Evolutionary conservation across 2,797 vertebrate genomes (phyloP).

Genomic region (Hemitrygon akajei): DNA sequence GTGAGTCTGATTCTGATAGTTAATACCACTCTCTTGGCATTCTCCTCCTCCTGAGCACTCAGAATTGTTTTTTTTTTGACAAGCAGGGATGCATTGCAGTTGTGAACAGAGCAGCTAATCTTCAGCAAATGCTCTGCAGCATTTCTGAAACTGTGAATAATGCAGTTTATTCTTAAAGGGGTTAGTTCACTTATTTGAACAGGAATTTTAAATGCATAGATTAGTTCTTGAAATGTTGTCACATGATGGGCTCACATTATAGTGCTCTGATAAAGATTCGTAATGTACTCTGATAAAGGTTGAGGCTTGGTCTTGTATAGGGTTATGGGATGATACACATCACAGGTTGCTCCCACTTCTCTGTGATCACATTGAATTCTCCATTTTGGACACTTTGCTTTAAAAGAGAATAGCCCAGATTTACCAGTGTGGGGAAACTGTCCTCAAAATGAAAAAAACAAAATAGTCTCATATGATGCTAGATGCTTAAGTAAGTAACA

Average conservation of each 20-base stretch:
- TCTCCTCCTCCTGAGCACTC: neutral
- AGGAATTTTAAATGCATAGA: neutral
- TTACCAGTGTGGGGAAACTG: neutral
- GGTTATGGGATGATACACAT: neutral
- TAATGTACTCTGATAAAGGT: neutral
- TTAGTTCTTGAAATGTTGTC: neutral
- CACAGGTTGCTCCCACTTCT: neutral
- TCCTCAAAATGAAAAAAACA: neutral
- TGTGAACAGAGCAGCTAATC: neutral
- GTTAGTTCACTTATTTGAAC: neutral
- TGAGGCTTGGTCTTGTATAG: neutral
- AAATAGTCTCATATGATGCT: neutral
- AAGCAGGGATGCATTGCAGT: neutral
- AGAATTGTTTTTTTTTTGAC: neutral
- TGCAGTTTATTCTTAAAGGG: neutral
- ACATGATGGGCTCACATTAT: neutral
- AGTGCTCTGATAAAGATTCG: neutral
- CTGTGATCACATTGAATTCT: neutral
- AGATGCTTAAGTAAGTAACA: neutral
- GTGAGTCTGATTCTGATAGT: neutral
- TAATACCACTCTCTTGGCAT: neutral
- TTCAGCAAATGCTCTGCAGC: neutral
- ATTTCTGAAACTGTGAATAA: neutral
- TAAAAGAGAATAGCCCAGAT: neutral
- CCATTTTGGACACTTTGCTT: neutral